These are phyloP conservation scores for Semotilus atromaculatus DNA, from an alignment of 2,797 vertebrate genomes.

Conservation along the genomic window DNA sequence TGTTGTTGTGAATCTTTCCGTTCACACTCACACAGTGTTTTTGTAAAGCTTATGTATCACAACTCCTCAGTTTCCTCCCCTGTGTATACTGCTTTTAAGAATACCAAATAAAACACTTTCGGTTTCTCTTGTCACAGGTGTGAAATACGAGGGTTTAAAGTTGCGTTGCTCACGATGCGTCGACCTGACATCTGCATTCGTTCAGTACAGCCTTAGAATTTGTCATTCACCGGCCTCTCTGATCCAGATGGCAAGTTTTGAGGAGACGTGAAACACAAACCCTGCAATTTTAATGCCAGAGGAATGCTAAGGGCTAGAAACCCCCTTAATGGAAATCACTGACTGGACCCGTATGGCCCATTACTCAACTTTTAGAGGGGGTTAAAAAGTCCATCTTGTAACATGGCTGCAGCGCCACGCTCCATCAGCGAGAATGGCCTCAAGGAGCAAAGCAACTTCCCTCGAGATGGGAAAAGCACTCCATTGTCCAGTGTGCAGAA, in stretches of 20 bases:
- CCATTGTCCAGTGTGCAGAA: constrained; percentile 42
- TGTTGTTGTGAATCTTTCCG: constrained; percentile 9
- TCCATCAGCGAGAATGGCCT: constrained; percentile 19
- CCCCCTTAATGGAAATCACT: constrained; percentile 48
- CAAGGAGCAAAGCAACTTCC: constrained; percentile 32
- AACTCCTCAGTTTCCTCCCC: background rate
- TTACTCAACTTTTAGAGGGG: constrained; percentile 47
- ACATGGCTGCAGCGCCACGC: constrained; percentile 25
- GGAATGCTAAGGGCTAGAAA: constrained; percentile 30
- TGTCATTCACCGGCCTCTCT: constrained; percentile 31
- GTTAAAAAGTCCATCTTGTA: constrained; percentile 26
- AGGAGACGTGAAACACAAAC: constrained; percentile 44
- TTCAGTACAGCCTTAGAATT: constrained; percentile 25
- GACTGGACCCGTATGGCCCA: constrained; percentile 46
- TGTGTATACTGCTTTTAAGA: background rate
- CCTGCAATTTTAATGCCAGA: constrained; percentile 44
- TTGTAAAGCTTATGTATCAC: background rate
- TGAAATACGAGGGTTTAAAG: constrained; percentile 44
- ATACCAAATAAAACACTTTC: background rate
- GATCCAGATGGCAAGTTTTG: constrained; percentile 54
- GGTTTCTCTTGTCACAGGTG: constrained; percentile 27
- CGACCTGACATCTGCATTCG: constrained; percentile 44
- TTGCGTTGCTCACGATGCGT: background rate
- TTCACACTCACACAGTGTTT: background rate
- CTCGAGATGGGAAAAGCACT: constrained; percentile 33